These are phyloP conservation scores for Galago senegalensis DNA, from an alignment of 2,797 vertebrate species.

Conservation along the genomic window DNA sequence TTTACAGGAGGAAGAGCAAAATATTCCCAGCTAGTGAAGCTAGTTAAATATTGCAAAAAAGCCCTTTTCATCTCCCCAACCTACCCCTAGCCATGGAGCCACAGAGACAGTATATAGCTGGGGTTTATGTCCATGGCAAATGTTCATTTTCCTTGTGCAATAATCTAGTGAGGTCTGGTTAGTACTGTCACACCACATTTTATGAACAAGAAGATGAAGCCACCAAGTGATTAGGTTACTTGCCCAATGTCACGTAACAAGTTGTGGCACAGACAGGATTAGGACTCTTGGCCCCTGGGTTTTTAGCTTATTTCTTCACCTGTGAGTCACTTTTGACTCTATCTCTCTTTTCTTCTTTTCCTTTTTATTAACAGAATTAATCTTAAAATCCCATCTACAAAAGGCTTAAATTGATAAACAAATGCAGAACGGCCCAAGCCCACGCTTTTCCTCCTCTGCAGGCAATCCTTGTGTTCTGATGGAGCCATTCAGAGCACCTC, in stretches of 20 bases:
- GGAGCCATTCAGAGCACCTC: neutral
- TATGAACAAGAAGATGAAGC: slow-evolving; percentile 49
- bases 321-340: neutral
- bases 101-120: neutral
- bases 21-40: neutral
- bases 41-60: neutral
- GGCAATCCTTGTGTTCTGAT: neutral
- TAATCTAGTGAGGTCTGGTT: neutral
- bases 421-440: neutral
- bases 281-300: slow-evolving; percentile 35
- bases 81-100: neutral
- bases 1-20: neutral
- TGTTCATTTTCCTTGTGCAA: slow-evolving; percentile 30
- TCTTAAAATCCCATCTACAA: slow-evolving; percentile 26
- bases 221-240: slow-evolving; percentile 18
- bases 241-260: slow-evolving; percentile 58
- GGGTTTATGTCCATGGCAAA: neutral
- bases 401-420: neutral
- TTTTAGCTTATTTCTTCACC: slow-evolving; percentile 59
- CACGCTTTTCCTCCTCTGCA: neutral
- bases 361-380: neutral
- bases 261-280: neutral
- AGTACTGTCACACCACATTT: neutral
- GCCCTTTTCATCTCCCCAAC: neutral
- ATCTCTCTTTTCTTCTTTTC: neutral